Evolutionary conservation across 2,113 vertebrate genomes (phyloP).

Genomic region (Odontesthes bonariensis): DNA sequence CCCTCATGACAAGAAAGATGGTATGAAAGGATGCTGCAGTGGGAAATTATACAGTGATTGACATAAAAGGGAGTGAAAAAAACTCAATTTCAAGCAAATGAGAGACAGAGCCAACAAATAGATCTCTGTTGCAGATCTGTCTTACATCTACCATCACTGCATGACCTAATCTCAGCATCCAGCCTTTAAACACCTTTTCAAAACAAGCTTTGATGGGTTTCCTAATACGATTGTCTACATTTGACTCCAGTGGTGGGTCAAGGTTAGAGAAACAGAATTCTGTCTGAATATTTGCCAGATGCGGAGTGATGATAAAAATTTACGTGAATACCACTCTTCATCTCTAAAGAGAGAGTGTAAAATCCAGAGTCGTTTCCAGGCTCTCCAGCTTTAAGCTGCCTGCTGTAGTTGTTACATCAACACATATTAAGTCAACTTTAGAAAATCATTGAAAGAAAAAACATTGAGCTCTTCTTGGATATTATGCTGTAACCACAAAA

Average conservation of each 20-base stretch:
- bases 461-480: constrained; percentile 17
- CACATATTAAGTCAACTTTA: constrained; percentile 26
- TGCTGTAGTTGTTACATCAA: constrained; percentile 23
- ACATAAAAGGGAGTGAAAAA: neutral
- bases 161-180: constrained; percentile 29
- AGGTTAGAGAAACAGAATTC: constrained; percentile 45
- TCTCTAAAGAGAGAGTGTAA: constrained; percentile 37
- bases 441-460: constrained; percentile 13
- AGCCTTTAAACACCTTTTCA: constrained; percentile 43
- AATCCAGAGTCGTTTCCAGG: constrained; percentile 43
- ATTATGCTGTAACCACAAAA: constrained; percentile 53
- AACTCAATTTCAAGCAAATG: neutral
- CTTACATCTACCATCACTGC: neutral
- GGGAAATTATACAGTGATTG: neutral
- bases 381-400: constrained; percentile 30
- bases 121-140: constrained; percentile 7
- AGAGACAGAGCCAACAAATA: constrained; percentile 6
- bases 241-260: constrained; percentile 40
- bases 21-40: neutral
- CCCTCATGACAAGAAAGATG: constrained; percentile 5
- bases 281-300: constrained; percentile 53
- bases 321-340: constrained; percentile 31
- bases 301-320: constrained; percentile 50
- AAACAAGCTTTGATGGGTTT: constrained; percentile 50
- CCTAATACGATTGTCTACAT: constrained; percentile 8